Evolutionary conservation across 2,797 vertebrate genomes (phyloP), one percentile per base, ranked within the genome.

Genomic region (Protosalanx chinensis): DNA sequence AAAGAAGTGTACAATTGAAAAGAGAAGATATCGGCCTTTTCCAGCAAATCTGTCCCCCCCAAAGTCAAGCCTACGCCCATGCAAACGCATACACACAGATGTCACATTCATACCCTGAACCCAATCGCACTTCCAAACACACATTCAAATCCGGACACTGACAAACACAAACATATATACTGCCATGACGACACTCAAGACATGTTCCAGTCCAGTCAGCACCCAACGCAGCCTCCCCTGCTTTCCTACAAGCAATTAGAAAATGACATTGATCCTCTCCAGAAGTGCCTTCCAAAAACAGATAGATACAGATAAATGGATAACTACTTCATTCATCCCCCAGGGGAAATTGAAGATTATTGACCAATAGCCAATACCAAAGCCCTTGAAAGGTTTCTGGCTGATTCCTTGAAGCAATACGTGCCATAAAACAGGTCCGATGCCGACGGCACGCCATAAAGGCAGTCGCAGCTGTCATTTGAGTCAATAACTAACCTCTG

Each of bases 401-500:
- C 68, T 57, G 62, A 32, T 29, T 23, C 41, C 20, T 71, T 56
- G 33, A 13, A 20, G 72, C 4, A 46, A 78, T 61, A 75, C 33
- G 13, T 56, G 66, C 76, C 79, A 76, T 78, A 82, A 83, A 84
- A 81, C 78, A 77, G 57, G 73, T 46, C 73, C 76, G 78, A 23
- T 59, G 80, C 77, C 68, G 67, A 78, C 71, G 70, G 60, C 51
- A 68, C 53, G 75, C 46, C 73, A 41, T 56, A 80, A 84, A 56
- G 67, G 72, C 75, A 77, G 79, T 71, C 79, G 75, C 76, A 84
- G 79, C 81, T 83, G 73, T 76, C 18, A 84, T 85, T 85, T 76
- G 81, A 77, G 75, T 79, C 74, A 15, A 35, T 23, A 35, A 65
- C n/a, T 56, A 56, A 56, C 3, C 3, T 6, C 35, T 27, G 37